These are phyloP conservation scores for Tipula vernalis DNA, from an alignment of 2,888 invertebrate genomes.

Conservation along the genomic window DNA sequence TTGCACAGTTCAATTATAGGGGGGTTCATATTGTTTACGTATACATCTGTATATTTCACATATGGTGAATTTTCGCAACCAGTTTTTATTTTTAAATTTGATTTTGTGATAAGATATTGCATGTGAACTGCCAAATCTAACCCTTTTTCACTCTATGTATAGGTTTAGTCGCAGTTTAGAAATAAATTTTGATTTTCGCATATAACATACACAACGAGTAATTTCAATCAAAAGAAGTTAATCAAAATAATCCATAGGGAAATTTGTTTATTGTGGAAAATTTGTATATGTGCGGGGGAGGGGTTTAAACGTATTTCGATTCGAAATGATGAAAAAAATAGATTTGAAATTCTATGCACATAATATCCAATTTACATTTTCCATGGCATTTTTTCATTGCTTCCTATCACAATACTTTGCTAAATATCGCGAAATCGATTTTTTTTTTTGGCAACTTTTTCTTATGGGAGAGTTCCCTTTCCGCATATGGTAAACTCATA, in stretches of 20 bases:
- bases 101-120: not conserved
- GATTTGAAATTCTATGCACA: not conserved
- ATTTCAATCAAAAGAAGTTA: not conserved
- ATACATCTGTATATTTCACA: not conserved
- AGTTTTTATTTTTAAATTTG: not conserved
- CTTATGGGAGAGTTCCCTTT: not conserved
- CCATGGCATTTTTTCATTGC: not conserved
- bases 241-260: not conserved
- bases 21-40: not conserved
- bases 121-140: not conserved
- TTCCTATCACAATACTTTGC: not conserved
- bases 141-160: not conserved
- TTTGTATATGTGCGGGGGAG: not conserved
- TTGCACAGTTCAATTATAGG: not conserved
- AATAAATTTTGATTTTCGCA: not conserved
- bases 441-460: not conserved
- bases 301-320: no score
- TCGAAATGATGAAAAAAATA: not conserved
- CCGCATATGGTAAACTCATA: not conserved
- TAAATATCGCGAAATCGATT: not conserved
- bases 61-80: not conserved
- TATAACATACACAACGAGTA: not conserved
- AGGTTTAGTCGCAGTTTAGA: not conserved
- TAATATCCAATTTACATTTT: not conserved
- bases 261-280: not conserved